phyloP scores from a whole-genome alignment of 2,888 invertebrate species.

The Doris montereyensis region DNA sequence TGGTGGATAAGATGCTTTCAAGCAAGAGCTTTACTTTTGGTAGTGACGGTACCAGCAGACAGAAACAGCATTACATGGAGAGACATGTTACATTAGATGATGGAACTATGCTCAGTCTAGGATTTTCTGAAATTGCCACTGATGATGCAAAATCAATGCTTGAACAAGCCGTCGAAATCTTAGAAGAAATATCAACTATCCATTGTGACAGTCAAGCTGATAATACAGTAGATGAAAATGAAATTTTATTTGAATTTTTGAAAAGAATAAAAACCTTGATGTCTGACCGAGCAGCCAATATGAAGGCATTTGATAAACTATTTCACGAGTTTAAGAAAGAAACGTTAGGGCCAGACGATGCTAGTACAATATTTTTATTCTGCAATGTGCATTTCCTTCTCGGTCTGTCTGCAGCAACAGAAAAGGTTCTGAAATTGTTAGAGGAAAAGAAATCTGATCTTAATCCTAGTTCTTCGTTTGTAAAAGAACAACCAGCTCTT shows the following conservation, averaged over 20 bases:
- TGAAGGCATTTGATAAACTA: background rate
- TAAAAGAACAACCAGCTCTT: background rate
- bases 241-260: background rate
- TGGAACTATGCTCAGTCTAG: background rate
- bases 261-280: background rate
- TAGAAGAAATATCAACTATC: background rate
- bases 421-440: background rate
- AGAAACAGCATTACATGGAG: constrained; percentile 24
- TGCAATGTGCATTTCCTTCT: background rate
- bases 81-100: background rate
- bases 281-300: background rate
- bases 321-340: background rate
- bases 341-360: background rate
- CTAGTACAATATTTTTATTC: background rate
- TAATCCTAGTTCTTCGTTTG: background rate
- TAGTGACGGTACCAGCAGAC: constrained; percentile 17
- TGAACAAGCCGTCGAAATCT: background rate
- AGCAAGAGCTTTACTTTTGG: background rate
- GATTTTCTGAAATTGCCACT: background rate
- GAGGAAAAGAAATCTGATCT: too few relatives aligned
- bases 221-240: background rate
- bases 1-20: background rate
- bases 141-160: background rate
- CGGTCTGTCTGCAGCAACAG: too few relatives aligned
- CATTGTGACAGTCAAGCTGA: background rate